A percentile compares a stretch with the other conserved stretches of the same genome.
Conservation (phyloP, 2,797 vertebrate species). For the Cynopterus sphinx region DNA sequence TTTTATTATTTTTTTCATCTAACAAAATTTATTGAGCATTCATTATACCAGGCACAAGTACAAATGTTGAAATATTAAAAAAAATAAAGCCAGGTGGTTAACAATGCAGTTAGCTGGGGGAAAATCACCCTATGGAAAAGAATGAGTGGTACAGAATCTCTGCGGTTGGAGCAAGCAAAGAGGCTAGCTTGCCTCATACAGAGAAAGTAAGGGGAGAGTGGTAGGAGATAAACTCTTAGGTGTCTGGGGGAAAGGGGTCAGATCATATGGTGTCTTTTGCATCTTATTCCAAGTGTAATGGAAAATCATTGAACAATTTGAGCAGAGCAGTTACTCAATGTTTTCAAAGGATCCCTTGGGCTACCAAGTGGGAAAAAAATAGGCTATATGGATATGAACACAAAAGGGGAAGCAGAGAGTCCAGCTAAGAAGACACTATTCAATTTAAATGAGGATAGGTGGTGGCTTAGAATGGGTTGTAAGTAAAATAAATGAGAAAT, state of each 20-base stretch:
- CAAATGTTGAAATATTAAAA: not conserved
- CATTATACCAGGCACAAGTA: not conserved
- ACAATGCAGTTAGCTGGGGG: not conserved
- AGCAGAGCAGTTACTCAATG: not conserved
- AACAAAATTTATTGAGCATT: not conserved
- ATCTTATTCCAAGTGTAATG: not conserved
- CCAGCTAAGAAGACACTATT: not conserved
- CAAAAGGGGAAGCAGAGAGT: not conserved
- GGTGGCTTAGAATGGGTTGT: not conserved
- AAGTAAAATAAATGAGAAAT: not conserved
- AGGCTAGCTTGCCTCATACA: not conserved
- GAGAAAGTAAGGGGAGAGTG: fast-evolving
- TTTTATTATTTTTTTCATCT: not conserved
- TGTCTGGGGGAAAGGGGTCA: not conserved
- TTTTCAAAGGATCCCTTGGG: not conserved
- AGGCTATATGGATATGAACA: not conserved
- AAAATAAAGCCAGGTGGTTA: not conserved
- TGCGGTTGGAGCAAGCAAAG: not conserved
- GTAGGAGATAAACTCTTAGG: not conserved
- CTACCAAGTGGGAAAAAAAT: not conserved
- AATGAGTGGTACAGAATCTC: not conserved
- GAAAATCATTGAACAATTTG: not conserved
- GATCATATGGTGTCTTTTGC: not conserved
- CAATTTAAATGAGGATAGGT: not conserved
- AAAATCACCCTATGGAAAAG: not conserved